These are phyloP conservation scores for Drosophila paracracens DNA, from an alignment of 2,888 invertebrate genomes.

Conservation along the genomic window DNA sequence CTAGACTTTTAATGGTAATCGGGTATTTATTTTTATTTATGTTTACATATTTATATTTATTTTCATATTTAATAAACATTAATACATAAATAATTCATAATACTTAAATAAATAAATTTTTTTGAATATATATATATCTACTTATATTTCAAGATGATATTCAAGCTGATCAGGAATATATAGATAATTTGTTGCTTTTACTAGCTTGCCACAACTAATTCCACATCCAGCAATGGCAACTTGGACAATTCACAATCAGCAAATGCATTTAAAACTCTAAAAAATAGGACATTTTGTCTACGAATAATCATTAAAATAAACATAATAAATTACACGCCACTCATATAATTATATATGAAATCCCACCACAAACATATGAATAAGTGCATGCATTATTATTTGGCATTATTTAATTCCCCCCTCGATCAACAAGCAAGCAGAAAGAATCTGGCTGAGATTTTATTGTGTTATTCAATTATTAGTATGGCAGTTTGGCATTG, in stretches of 20 bases:
- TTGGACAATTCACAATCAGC: neutral
- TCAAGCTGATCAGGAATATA: too few relatives aligned
- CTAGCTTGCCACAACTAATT: neutral
- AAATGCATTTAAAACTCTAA: neutral
- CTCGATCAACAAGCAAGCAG: conserved; percentile 10
- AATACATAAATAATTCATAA: neutral
- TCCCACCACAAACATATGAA: neutral
- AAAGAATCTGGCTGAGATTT: conserved; percentile 36
- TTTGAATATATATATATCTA: neutral
- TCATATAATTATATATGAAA: neutral
- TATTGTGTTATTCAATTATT: conserved; percentile 79
- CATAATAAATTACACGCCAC: neutral
- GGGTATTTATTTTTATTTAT: neutral
- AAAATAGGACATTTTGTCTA: neutral
- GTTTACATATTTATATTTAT: neutral
- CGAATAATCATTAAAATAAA: neutral
- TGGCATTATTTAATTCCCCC: conserved; percentile 4
- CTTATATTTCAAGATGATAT: too few relatives aligned
- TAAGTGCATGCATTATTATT: conserved; percentile 8
- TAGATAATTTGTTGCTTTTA: too few relatives aligned
- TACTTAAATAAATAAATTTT: neutral
- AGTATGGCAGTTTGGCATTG: conserved; percentile 59
- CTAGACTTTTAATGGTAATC: neutral
- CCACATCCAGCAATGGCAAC: neutral
- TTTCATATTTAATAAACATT: neutral